These are phyloP conservation scores for Oreochromis niloticus DNA, from an alignment of 2,113 vertebrate genomes.

Conservation along the genomic window DNA sequence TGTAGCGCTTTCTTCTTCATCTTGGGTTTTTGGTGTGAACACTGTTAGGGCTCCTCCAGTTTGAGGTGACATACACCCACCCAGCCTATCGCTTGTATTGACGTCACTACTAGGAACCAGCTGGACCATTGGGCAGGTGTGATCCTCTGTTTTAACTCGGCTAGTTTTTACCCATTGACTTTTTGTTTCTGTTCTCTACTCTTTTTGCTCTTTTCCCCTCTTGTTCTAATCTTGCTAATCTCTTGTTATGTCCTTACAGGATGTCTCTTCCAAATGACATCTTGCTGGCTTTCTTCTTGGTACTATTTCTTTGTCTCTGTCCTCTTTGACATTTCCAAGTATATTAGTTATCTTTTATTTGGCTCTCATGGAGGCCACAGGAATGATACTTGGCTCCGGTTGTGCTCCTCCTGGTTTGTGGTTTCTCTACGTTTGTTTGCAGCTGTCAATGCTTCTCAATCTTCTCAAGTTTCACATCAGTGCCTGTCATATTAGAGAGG, in stretches of 20 bases:
- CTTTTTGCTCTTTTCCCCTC: neutral
- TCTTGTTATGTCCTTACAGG: neutral
- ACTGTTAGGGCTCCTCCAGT: neutral
- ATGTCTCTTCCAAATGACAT: neutral
- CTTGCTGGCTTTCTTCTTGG: neutral
- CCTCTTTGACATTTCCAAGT: constrained; percentile 12
- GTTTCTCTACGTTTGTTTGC: neutral
- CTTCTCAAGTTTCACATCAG: neutral
- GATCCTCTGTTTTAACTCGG: neutral
- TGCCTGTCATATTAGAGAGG: neutral
- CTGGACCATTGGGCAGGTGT: constrained; percentile 25
- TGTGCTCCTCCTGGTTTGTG: neutral
- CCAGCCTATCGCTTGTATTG: neutral
- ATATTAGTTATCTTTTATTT: constrained; percentile 23
- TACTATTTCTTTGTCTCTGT: neutral
- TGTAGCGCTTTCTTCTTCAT: neutral
- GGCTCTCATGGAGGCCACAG: neutral
- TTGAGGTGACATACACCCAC: neutral
- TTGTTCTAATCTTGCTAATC: neutral
- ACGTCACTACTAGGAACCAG: constrained; percentile 20
- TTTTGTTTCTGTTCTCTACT: neutral
- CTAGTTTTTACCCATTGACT: neutral
- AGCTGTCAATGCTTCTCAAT: neutral
- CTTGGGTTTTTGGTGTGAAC: neutral
- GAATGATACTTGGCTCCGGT: neutral